phyloP scores from a whole-genome alignment of 2,113 vertebrate genomes.

The Dinomys branickii region DNA sequence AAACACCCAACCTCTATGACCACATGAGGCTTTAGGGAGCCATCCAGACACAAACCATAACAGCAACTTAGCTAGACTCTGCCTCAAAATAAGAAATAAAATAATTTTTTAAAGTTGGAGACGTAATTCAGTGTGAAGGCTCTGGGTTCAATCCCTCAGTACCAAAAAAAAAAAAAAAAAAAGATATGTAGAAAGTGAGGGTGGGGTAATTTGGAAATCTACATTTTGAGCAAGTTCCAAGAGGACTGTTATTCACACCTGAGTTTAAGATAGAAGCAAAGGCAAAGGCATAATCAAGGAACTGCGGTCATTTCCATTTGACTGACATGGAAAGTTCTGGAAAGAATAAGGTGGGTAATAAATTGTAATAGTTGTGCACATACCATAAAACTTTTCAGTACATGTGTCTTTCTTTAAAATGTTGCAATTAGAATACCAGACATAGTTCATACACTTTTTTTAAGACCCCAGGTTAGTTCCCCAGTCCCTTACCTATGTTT shows the following conservation, averaged over 20 bases:
- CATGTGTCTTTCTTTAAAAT: conserved; percentile 14
- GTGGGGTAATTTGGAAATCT: neutral
- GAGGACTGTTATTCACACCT: neutral
- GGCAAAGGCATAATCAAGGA: neutral
- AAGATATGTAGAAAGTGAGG: neutral
- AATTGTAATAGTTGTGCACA: neutral
- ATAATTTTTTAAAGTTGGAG: neutral
- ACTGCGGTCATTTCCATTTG: neutral
- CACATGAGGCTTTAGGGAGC: too few relatives aligned
- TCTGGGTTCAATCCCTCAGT: neutral
- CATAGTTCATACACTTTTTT: neutral
- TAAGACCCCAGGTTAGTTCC: conserved; percentile 55
- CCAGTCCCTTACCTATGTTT: conserved; percentile 12
- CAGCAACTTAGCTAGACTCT: neutral
- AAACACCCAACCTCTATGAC: too few relatives aligned
- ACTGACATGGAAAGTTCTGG: neutral
- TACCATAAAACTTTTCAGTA: neutral
- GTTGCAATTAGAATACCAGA: neutral
- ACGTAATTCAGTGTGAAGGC: neutral
- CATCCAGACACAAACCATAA: too few relatives aligned
- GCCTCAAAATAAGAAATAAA: neutral
- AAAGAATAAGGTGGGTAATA: neutral
- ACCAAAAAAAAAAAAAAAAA: neutral
- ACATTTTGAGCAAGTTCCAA: neutral
- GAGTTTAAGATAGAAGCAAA: neutral